phyloP scores from a whole-genome alignment of 2,113 vertebrate genomes.

The Murina feae region DNA sequence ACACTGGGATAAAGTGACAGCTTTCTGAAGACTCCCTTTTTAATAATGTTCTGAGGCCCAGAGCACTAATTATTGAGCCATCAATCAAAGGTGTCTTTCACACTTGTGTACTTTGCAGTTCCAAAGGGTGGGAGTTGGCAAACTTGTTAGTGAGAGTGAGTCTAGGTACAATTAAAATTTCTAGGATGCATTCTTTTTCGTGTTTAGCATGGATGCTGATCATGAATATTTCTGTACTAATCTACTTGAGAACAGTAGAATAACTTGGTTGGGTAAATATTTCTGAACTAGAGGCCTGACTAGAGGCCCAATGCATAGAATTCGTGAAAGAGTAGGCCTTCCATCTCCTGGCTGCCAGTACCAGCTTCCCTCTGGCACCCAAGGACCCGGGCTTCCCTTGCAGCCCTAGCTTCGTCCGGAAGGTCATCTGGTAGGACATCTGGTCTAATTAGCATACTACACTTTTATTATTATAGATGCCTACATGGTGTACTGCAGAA shows the following conservation, averaged over 20 bases:
- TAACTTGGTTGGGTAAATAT: neutral
- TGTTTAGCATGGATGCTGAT: neutral
- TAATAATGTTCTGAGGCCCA: slow-evolving; percentile 4
- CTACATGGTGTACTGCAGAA: neutral
- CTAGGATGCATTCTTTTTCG: neutral
- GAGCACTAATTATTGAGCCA: slow-evolving; percentile 38
- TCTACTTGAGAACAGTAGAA: neutral
- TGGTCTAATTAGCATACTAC: too few species aligned
- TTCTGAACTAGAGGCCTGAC: neutral
- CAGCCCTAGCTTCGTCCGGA: too few species aligned
- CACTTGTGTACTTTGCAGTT: slow-evolving; percentile 1
- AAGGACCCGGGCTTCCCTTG: too few species aligned
- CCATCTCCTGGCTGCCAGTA: too few species aligned
- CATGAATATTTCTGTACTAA: neutral
- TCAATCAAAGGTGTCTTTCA: slow-evolving; percentile 30
- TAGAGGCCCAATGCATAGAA: too few species aligned
- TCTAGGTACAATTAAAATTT: neutral
- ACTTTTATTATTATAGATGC: neutral
- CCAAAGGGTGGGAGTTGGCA: neutral
- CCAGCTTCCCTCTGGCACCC: too few species aligned
- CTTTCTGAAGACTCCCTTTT: slow-evolving; percentile 49
- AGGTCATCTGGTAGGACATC: too few species aligned
- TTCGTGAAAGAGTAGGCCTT: too few species aligned
- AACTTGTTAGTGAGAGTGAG: neutral
- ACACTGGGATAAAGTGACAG: neutral